Evolutionary conservation across 2,888 invertebrate species (phyloP).

Genomic region (Pherbina coryleti): DNA sequence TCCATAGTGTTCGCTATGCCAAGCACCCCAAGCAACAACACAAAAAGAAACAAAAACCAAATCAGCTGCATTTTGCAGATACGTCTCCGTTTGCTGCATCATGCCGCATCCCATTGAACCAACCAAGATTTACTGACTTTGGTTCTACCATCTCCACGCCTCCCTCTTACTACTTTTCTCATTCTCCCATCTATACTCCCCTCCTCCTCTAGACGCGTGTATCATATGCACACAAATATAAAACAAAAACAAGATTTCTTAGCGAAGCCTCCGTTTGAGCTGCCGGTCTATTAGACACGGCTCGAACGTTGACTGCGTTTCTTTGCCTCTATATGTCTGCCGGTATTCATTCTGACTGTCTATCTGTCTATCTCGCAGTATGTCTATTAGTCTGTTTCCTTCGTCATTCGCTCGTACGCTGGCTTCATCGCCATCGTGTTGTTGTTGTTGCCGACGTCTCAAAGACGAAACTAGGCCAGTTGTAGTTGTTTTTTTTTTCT

Average conservation of each 20-base stretch:
- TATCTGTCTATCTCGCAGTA: background rate
- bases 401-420: background rate
- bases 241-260: slow-evolving; percentile 27
- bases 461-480: slow-evolving; percentile 60
- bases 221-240: background rate
- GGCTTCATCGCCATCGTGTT: background rate
- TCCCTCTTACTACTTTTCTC: background rate
- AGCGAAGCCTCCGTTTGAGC: slow-evolving; percentile 17
- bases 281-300: slow-evolving; percentile 24
- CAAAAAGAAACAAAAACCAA: background rate
- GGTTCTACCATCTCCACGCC: background rate
- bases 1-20: background rate
- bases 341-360: background rate
- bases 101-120: background rate
- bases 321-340: background rate
- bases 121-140: background rate
- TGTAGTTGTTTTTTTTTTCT: slow-evolving; percentile 22
- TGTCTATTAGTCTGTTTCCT: background rate
- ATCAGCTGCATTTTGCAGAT: slow-evolving; percentile 5
- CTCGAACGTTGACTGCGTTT: slow-evolving; percentile 4
- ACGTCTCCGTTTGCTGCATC: slow-evolving; percentile 4
- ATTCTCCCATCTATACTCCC: too few species aligned
- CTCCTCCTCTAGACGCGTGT: background rate
- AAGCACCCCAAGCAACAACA: background rate
- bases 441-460: background rate